Percentiles rank a stretch among this genome's conserved stretches.
Conservation (phyloP, 2,113 vertebrate genomes). For the Amblyopsis rosae region DNA sequence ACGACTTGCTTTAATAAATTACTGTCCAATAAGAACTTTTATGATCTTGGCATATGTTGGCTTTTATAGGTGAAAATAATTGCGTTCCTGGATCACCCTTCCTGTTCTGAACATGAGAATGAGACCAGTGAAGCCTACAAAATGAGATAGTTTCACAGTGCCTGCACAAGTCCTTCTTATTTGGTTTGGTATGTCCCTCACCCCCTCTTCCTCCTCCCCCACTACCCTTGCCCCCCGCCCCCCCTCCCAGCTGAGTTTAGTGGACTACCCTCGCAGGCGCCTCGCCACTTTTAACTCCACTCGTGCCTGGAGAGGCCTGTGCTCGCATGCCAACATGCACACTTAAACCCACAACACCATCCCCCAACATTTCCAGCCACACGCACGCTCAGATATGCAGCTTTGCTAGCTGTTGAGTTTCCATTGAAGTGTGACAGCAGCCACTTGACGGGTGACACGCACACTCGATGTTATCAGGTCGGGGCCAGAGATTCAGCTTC, state of each 20-base stretch:
- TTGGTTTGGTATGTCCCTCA: slow-evolving; percentile 83
- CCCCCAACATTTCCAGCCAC: slow-evolving; percentile 43
- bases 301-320: slow-evolving; percentile 65
- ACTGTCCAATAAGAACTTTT: slow-evolving; percentile 94
- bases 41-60: slow-evolving; percentile 98
- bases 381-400: slow-evolving; percentile 20
- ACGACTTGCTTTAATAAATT: slow-evolving; percentile 85
- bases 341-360: slow-evolving; percentile 60
- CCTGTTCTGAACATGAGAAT: slow-evolving; percentile 89
- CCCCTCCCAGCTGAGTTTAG: slow-evolving; percentile 56
- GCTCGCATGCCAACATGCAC: slow-evolving; percentile 67
- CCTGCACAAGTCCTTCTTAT: slow-evolving; percentile 93
- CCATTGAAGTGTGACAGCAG: slow-evolving; percentile 97
- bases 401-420: slow-evolving; percentile 79
- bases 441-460: slow-evolving; percentile 89
- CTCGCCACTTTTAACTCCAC: slow-evolving; percentile 55
- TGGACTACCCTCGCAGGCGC: slow-evolving; percentile 64
- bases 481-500: slow-evolving; percentile 81
- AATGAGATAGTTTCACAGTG: slow-evolving; percentile 94
- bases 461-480: slow-evolving; percentile 91
- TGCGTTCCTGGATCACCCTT: slow-evolving; percentile 92
- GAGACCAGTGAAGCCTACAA: slow-evolving; percentile 71
- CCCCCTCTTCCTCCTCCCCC: slow-evolving; percentile 57
- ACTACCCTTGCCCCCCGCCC: slow-evolving; percentile 14
- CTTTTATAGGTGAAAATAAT: slow-evolving; percentile 98